Conservation (phyloP, 2,113 vertebrate genomes). For the Semnopithecus entellus region DNA sequence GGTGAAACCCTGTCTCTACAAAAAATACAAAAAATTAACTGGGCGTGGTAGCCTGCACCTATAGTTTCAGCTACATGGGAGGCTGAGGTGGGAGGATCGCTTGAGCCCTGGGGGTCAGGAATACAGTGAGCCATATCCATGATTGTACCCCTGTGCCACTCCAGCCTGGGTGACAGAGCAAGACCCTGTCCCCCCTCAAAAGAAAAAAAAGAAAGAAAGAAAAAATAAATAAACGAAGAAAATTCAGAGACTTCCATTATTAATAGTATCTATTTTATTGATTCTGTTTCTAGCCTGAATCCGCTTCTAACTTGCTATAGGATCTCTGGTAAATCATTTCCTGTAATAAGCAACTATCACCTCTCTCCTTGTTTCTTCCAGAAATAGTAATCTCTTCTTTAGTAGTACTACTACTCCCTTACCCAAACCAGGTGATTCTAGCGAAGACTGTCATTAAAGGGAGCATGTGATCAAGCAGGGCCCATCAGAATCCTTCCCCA, state of each 20-base stretch:
- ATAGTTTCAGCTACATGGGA: too few species aligned
- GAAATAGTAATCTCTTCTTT: conserved; percentile 1
- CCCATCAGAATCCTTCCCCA: neutral
- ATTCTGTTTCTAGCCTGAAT: conserved; percentile 36
- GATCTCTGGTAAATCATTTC: neutral
- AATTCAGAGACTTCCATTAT: neutral
- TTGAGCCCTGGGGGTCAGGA: too few species aligned
- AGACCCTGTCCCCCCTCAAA: too few species aligned
- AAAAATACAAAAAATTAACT: too few species aligned
- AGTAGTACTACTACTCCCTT: neutral
- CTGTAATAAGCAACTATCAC: neutral
- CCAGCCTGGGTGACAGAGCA: too few species aligned
- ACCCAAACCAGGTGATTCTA: conserved; percentile 8
- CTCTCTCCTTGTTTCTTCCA: neutral
- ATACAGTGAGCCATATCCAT: too few species aligned
- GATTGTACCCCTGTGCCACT: too few species aligned
- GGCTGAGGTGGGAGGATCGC: too few species aligned
- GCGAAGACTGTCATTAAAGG: neutral
- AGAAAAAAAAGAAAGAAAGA: too few species aligned
- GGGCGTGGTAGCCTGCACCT: too few species aligned
- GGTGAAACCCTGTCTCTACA: too few species aligned
- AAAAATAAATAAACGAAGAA: too few species aligned
- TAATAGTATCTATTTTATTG: neutral
- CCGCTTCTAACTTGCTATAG: neutral
- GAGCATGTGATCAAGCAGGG: neutral